Evolutionary conservation across 2,797 vertebrate species (phyloP).

Genomic region (Fringilla coelebs): DNA sequence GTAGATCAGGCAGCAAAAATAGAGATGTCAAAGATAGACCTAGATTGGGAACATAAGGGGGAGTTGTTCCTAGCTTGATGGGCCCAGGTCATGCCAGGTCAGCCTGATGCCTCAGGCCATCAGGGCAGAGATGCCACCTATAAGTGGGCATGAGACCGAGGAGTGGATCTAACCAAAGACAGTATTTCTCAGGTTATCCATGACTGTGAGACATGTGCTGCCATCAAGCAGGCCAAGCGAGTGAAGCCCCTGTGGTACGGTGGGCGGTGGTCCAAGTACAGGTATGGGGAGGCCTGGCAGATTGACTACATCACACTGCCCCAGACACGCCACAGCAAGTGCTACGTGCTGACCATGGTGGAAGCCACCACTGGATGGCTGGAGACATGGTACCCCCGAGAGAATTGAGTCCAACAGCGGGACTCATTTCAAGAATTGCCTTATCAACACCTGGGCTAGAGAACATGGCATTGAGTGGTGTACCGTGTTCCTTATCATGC

Average conservation of each 20-base stretch:
- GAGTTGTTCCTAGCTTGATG: background rate
- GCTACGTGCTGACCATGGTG: background rate
- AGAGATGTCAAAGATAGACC: background rate
- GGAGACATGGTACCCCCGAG: background rate
- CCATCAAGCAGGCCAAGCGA: background rate
- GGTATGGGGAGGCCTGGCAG: background rate
- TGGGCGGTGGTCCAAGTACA: too few species aligned
- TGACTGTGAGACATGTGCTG: background rate
- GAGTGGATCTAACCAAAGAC: background rate
- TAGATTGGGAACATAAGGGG: background rate
- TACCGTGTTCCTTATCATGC: background rate
- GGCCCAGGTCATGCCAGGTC: too few species aligned
- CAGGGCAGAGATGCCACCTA: background rate
- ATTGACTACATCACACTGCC: background rate
- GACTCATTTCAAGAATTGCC: background rate
- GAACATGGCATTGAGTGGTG: background rate
- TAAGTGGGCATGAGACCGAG: background rate
- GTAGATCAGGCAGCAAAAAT: background rate
- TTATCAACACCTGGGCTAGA: background rate
- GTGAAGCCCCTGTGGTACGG: background rate
- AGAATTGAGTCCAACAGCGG: background rate
- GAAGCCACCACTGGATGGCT: background rate
- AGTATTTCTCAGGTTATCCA: background rate
- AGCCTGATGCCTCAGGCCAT: background rate
- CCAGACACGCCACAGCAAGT: too few species aligned